phyloP scores from a whole-genome alignment of 2,113 vertebrate species.

The Thamnaconus septentrionalis region DNA sequence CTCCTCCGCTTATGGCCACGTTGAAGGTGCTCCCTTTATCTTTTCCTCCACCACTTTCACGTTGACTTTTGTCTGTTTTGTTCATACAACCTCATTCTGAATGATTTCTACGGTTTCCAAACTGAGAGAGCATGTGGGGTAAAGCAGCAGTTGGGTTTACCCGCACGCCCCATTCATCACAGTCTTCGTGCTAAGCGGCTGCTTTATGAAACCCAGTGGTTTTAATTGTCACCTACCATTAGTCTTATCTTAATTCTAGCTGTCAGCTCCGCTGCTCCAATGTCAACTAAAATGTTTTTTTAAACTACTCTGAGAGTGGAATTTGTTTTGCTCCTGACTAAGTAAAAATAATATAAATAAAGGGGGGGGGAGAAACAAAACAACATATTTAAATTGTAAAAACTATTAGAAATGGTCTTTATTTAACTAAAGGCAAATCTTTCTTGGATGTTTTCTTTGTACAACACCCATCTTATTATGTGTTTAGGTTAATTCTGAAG shows the following conservation, averaged over 20 bases:
- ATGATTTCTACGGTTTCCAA: neutral
- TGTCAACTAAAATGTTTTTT: neutral
- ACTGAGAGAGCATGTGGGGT: conserved; percentile 3
- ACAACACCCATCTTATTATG: conserved; percentile 64
- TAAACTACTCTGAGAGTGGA: neutral
- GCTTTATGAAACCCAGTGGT: conserved; percentile 26
- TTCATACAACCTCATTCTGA: neutral
- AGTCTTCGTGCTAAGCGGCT: conserved; percentile 42
- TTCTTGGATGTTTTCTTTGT: conserved; percentile 29
- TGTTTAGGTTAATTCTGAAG: conserved; percentile 51
- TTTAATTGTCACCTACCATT: conserved; percentile 37
- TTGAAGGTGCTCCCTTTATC: neutral
- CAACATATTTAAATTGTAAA: neutral
- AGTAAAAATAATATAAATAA: too few species aligned
- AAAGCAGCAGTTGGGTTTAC: conserved; percentile 19
- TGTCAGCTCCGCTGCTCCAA: neutral
- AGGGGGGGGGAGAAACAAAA: too few species aligned
- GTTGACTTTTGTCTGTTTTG: too few species aligned
- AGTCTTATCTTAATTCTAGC: conserved; percentile 28
- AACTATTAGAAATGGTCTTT: neutral
- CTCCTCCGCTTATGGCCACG: neutral
- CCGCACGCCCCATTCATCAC: conserved; percentile 45
- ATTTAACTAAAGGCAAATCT: neutral
- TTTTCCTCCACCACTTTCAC: too few species aligned
- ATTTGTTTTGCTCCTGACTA: neutral